Percentiles rank a stretch among this genome's conserved stretches.
Conservation (phyloP, 2,113 vertebrate species). For the Cyanoramphus novaezelandiae region DNA sequence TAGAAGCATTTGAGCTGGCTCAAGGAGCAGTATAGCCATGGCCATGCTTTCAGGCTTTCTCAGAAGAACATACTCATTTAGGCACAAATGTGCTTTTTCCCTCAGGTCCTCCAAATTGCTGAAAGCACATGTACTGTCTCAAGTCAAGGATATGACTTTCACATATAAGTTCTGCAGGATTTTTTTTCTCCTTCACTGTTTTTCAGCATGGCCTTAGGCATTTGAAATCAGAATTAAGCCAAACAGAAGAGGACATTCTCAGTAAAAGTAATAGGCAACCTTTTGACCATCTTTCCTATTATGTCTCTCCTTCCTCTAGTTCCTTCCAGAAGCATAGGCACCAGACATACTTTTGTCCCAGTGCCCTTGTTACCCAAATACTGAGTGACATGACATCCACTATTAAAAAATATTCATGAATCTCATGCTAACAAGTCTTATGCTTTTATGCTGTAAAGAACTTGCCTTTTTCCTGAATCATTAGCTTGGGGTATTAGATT, state of each 20-base stretch:
- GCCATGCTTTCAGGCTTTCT: not conserved
- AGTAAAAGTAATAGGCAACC: not conserved
- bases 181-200: not conserved
- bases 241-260: not conserved
- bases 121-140: not conserved
- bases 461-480: not conserved
- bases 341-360: not conserved
- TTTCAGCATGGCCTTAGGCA: not conserved
- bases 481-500: not conserved
- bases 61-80: not conserved
- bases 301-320: not conserved
- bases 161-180: not conserved
- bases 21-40: not conserved
- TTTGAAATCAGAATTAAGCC: not conserved
- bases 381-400: not conserved
- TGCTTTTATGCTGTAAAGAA: not conserved
- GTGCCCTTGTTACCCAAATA: not conserved
- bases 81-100: not conserved
- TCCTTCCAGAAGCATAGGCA: not conserved
- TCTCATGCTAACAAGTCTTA: not conserved
- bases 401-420: not conserved
- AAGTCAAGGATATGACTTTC: not conserved
- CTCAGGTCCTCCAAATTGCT: not conserved
- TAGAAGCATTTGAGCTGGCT: not conserved
- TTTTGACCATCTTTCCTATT: fast-evolving